These are phyloP conservation scores for Cladopsammia gracilis DNA, from an alignment of 64 coral and sea anemone genomes.

Conservation along the genomic window DNA sequence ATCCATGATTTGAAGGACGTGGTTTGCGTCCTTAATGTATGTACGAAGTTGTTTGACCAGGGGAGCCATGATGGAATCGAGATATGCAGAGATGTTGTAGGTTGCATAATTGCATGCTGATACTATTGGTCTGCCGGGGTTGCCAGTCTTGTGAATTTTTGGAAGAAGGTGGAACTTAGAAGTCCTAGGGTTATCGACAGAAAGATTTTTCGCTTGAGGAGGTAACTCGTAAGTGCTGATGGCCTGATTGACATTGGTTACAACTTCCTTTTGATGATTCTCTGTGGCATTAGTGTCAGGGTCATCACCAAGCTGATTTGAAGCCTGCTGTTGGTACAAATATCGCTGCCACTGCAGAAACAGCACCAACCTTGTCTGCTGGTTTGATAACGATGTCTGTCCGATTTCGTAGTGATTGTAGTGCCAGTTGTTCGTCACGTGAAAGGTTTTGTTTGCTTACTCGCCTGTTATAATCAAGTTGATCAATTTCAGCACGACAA, in stretches of 20 bases:
- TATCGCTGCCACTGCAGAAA: neutral
- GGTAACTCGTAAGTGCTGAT: neutral
- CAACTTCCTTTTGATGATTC: neutral
- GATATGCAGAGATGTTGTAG: conserved; percentile 10
- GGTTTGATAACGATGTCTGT: conserved; percentile 32
- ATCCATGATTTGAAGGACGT: conserved; percentile 46
- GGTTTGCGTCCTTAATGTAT: too few species aligned
- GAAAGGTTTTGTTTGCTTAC: too few species aligned
- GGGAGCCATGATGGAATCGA: conserved; percentile 9
- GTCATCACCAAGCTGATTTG: neutral
- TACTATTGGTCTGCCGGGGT: conserved; percentile 63
- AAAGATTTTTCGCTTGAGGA: neutral
- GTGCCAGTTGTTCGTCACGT: neutral
- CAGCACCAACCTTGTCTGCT: conserved; percentile 31
- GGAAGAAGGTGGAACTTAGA: conserved; percentile 50
- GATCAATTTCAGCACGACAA: too few species aligned
- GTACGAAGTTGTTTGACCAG: conserved; percentile 16
- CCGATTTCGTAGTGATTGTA: neutral
- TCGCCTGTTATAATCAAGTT: too few species aligned
- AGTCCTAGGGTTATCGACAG: conserved; percentile 2
- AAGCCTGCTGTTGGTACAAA: conserved; percentile 9
- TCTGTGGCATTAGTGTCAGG: neutral
- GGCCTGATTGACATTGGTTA: neutral
- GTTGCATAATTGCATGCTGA: conserved; percentile 57
- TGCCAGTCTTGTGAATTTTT: conserved; percentile 64